Evolutionary conservation across 2,888 invertebrate genomes (phyloP).

Genomic region (Dascillus cervinus): DNA sequence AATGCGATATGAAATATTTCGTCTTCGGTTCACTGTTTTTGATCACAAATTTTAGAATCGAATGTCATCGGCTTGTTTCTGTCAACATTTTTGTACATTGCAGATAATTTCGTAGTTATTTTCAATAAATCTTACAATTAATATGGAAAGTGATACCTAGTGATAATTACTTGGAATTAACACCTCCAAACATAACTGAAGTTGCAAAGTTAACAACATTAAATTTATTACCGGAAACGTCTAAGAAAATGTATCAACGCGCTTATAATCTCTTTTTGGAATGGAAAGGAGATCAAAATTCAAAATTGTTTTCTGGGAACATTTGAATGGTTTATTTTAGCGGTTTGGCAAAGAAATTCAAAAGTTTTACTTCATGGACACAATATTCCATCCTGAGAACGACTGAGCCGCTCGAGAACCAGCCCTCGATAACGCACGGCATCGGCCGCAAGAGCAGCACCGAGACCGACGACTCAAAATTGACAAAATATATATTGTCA

Average conservation of each 20-base stretch:
- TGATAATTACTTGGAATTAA: background rate
- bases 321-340: conserved; percentile 8
- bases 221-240: conserved; percentile 7
- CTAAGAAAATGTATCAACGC: conserved; percentile 24
- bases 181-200: background rate
- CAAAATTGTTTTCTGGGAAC: conserved; percentile 7
- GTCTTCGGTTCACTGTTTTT: too few species aligned
- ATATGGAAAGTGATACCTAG: background rate
- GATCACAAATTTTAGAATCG: too few species aligned
- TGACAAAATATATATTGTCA: too few species aligned
- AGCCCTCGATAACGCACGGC: conserved; percentile 76
- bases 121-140: too few species aligned
- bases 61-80: too few species aligned
- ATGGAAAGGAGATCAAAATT: conserved; percentile 5
- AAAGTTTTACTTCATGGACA: conserved; percentile 5
- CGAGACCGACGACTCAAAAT: conserved; percentile 41
- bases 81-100: too few species aligned
- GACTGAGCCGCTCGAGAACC: conserved; percentile 58
- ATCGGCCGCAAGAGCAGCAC: conserved; percentile 53
- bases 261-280: conserved; percentile 10
- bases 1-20: too few species aligned
- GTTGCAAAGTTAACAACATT: background rate
- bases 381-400: conserved; percentile 1
- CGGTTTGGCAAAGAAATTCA: conserved; percentile 6
- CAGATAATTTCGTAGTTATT: too few species aligned